phyloP scores from a whole-genome alignment of 2,888 invertebrate species.

The Vandiemenella viatica region DNA sequence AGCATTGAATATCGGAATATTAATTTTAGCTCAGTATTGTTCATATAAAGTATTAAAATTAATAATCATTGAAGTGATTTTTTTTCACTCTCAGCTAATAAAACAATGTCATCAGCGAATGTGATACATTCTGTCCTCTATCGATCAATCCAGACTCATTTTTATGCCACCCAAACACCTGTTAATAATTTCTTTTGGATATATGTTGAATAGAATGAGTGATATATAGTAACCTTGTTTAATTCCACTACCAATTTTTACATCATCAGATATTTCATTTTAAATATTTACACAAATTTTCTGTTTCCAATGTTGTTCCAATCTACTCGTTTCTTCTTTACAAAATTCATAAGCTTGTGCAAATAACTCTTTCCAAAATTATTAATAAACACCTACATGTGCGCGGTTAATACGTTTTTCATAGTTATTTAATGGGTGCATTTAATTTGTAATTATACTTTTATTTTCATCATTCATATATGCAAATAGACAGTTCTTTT shows the following conservation, averaged over 20 bases:
- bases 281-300: too few species aligned
- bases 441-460: too few species aligned
- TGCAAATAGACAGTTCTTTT: too few species aligned
- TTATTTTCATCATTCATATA: too few species aligned
- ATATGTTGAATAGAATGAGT: background rate
- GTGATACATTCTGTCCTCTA: background rate
- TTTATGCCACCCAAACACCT: background rate
- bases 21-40: background rate
- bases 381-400: too few species aligned
- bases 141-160: background rate
- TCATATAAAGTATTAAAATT: background rate
- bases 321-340: background rate
- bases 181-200: background rate
- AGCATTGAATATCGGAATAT: too few species aligned
- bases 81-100: background rate
- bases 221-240: too few species aligned
- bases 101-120: background rate
- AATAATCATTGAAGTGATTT: background rate
- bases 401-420: too few species aligned
- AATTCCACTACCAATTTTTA: too few species aligned
- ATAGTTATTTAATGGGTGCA: too few species aligned
- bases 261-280: too few species aligned
- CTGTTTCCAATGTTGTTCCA: background rate
- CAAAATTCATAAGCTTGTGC: background rate
- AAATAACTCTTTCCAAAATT: background rate